Conservation (phyloP, 2,797 vertebrate species). For the Delichon dasypus region DNA sequence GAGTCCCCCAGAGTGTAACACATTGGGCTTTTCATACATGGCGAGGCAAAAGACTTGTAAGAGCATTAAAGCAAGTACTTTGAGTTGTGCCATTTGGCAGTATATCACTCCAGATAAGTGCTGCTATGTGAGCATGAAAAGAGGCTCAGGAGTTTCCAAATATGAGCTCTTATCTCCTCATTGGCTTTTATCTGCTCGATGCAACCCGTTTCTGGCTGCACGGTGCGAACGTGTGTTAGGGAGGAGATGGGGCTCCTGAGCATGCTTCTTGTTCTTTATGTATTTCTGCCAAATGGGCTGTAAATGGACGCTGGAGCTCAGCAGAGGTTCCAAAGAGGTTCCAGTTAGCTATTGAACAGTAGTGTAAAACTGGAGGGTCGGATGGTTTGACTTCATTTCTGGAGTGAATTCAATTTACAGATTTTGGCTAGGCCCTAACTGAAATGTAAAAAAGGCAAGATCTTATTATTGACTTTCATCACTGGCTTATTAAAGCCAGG, state of each 20-base stretch:
- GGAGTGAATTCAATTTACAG: not conserved
- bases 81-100: not conserved
- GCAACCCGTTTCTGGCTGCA: not conserved
- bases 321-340: not conserved
- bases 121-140: not conserved
- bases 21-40: not conserved
- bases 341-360: not conserved
- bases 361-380: not conserved
- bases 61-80: not conserved
- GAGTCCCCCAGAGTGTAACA: not conserved
- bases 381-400: not conserved
- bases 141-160: not conserved
- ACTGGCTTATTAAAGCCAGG: not conserved
- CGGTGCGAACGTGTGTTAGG: not conserved
- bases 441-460: not conserved
- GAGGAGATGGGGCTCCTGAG: not conserved
- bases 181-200: not conserved
- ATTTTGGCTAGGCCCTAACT: not conserved
- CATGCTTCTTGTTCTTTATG: not conserved
- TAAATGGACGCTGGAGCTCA: not conserved
- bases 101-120: not conserved
- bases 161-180: not conserved
- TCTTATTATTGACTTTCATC: not conserved
- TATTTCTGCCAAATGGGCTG: not conserved
- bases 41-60: not conserved